Base-by-base conservation (phyloP, 2,888 invertebrate species). In the Tachina fera region DNA sequence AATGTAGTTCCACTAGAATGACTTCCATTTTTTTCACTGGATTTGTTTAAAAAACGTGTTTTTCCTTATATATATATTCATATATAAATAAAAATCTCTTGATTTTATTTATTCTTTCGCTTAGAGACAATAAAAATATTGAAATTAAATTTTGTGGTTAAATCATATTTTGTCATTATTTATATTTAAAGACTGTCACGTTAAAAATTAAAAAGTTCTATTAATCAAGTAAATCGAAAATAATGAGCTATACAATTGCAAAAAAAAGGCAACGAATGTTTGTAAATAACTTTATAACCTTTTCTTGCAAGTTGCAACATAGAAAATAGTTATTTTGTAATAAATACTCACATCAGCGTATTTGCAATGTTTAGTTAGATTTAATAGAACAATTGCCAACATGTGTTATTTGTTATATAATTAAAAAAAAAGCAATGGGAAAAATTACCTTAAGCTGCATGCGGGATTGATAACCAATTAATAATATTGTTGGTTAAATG, bases 91-190 rank as follows among this genome's bases (percentile, higher is more conserved):
- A n/a, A 65, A 53, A 3, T 16, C 10, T 72, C 14, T 61, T 53
- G 13, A 9, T 1, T 31, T 31, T 22, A 43, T 1, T 14, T 61
- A 11, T 56, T 61, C 49, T 39, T 1, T 63, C 31, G n/a, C n/a
- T 8, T 47, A 13, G 58, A 58, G 43, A 82, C 76, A 82, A 65
- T 56, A 82, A 63, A 82, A 56, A 58, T 65, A 22, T 85, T 85
- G 45, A 85, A 85, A 85, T 85, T 79, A 70, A 75, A 79, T 85
- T 85, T 82, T 78, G 70, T 71, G 65, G 74, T 76, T 75, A 75
- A 85, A 85, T 82, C 81, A 85, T 85, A 82, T 78, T 85, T 85
- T 74, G 82, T 82, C 82, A 76, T 76, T 82, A 70, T 75, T 81
- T 78, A 65, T 82, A 70, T 75, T 81, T 78, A 61, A 82, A 81